Evolutionary conservation across 2,113 vertebrate genomes (phyloP), one percentile per base, ranked within the genome.

Genomic region (Coreoperca whiteheadi): DNA sequence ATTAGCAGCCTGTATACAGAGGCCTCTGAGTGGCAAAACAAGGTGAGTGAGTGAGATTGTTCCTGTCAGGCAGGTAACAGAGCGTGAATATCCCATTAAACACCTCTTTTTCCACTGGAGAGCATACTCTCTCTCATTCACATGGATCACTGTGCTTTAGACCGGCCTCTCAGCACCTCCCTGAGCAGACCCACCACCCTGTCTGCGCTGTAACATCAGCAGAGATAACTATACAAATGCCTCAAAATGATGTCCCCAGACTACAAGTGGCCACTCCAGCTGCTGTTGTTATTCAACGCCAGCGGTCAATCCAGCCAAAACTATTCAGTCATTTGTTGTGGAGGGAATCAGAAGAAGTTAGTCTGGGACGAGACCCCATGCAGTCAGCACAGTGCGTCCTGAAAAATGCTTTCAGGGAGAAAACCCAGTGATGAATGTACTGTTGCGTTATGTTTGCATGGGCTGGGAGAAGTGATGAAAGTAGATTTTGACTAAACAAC

Each of bases 61-160:
- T 89, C 74, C 90, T 89, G 90, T 92, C 89, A 83, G 84, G 82
- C 59, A 83, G 80, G 86, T 91, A 93, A 91, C 89, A 89, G 89
- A 88, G 91, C 87, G 56, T 90, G 85, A 91, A 91, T 79, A 69
- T 84, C 85, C 87, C 87, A 90, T 93, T 94, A 89, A 93, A 88
- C 84, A 79, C 86, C 51, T 79, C 37, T 66, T 81, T 80, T 88
- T 65, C 74, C 77, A 75, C 82, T 81, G 3, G 53, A 74, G 80
- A 73, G 66, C 57, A 28, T 39, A 56, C 41, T 77, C 50, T 83
- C 65, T 80, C 78, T 82, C 81, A 71, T 84, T 86, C 69, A 51
- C 67, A 82, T 71, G 74, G 80, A 87, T 89, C 69, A 56, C 53
- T 72, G 81, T 84, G 68, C 77, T 74, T 68, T 1, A 65, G 43